Base-by-base conservation (phyloP, 2,888 invertebrate genomes). In the Amaurobius ferox region DNA sequence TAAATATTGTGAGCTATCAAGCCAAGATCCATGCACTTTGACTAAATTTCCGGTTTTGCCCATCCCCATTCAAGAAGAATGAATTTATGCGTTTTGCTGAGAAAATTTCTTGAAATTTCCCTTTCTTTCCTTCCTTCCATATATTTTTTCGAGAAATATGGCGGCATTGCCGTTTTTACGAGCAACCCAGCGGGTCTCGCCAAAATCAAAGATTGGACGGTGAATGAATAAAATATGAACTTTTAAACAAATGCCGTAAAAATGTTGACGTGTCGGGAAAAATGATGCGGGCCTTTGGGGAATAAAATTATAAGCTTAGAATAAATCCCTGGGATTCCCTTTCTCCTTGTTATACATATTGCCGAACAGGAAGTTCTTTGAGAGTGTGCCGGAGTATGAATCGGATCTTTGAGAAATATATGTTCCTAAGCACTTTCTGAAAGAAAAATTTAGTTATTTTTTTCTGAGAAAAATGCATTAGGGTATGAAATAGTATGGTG, bases 171-270 rank as follows among this genome's bases (percentile, higher is more conserved):
- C 35, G 71, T 76, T 83, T 83, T 83, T 83, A 83, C 40, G 76
- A 70, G 30, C 48, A 19, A 23, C 23, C 55, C 83, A 28, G 39
- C 39, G 32, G 35, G 76, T 48, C 35, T 7, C 7, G 48, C 64
- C 48, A 64, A 83, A 76, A 76, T 83, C 83, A 83, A 76, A 70
- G 83, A 83, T 71, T 83, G 83, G 77, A 83, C 83, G 83, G 62
- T 48, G 76, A 70, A 83, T 83, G 83, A 83, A 83, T 83, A 83
- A 83, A 83, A 83, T 83, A 83, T 83, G 83, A 77, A 77, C 71
- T 83, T 83, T 77, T 83, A 83, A 83, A 83, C 83, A 83, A 83
- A 83, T 83, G 83, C 83, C 76, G 77, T 83, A 83, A 83, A 83
- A 83, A 64, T 77, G 83, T 83, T 83, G 83, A 83, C 83, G 83